Base-by-base conservation (phyloP, 2,797 vertebrate genomes). In the Ctenochaetus hawaiiensis region DNA sequence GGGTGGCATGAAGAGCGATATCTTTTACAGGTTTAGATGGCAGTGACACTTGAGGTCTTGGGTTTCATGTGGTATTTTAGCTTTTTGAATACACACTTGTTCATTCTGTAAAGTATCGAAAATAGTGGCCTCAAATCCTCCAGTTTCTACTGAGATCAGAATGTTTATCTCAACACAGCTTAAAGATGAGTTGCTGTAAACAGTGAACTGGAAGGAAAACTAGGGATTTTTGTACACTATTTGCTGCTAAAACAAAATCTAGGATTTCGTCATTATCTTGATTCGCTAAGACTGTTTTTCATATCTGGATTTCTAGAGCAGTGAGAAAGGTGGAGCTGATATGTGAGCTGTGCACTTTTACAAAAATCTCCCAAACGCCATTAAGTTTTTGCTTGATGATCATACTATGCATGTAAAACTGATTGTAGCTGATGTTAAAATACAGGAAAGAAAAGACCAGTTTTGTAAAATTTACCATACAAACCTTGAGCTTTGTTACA, bases 1-100 rank as follows among this genome's bases (percentile, higher is more conserved):
- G 68, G 58, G 58, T 87, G 77, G 59, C 68, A 67, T 43, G 77
- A 64, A 80, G 84, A 72, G 49, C 10, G 67, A 89, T 86, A 74
- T 43, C 37, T 22, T 75, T 71, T 22, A 41, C 77, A 82, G 60
- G 57, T 74, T 82, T 62, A 30, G 44, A 69, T 48, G 39, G 53
- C 73, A 80, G 52, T 76, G 76, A 84, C 78, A 80, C 22, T 58
- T 22, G 67, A 80, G 60, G 68, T 41, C 70, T 52, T 57, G 44
- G 3, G 8, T 74, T 81, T 53, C 30, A 4, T 57, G 44, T 60
- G 71, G 80, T 78, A 73, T 89, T 41, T 89, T 82, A 84, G 75
- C 69, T 39, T 4, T 56, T 30, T 67, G 22, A 53, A 12, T 75
- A 82, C 49, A n/a, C 23, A 22, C 22, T 44, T 45, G 49, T n/a